Base-by-base conservation (phyloP, 1,140 invertebrate species). In the Glossosoma conforme region DNA sequence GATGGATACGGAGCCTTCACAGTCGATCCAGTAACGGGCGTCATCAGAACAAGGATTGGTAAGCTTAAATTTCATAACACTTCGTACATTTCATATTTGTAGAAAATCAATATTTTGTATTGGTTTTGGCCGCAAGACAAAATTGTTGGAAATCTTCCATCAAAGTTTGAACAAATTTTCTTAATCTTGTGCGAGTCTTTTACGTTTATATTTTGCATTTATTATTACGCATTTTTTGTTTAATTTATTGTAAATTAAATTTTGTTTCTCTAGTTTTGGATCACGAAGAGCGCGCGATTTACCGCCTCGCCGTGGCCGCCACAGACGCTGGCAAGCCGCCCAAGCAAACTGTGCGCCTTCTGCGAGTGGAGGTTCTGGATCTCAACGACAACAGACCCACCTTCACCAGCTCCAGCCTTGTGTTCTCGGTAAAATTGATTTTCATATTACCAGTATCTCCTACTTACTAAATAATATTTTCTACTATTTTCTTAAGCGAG, bases 361-460 rank as follows among this genome's bases (percentile, higher is more conserved):
- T 93, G 19, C 81, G 89, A 58, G 85, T 97, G 15, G 87, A 92
- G 70, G 91, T 96, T 14, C 69, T 93, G 56, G 90, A 94, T 65
- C 76, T 95, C 32, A 93, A 93, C 66, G 91, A 96, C 66, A 90
- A 92, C 69, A 77, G 89, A 60, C 92, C 91, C 19, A 91, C 85
- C 42, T 95, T 94, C 68, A 89, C 88, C 28, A 91, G 88, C 61
- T 92, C 89, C 44, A 93, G 89, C 69, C 76, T 94, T 54, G 81
- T 83, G 41, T 93, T 93, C 70, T 85, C 83, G 74, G 87, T 91
- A 66, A 81, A 78, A 75, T 51, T 55, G 32, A 6, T 35, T 19
- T 38, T 49, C 20, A 28, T 24, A 9, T 15, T 20, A 20, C 10
- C 2, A 11, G n/a, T 40, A 22, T 10, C 41, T 14, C 15, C 2